These are phyloP conservation scores for Geopemphigus sp. DNA, from an alignment of 1,140 invertebrate species.

Conservation along the genomic window DNA sequence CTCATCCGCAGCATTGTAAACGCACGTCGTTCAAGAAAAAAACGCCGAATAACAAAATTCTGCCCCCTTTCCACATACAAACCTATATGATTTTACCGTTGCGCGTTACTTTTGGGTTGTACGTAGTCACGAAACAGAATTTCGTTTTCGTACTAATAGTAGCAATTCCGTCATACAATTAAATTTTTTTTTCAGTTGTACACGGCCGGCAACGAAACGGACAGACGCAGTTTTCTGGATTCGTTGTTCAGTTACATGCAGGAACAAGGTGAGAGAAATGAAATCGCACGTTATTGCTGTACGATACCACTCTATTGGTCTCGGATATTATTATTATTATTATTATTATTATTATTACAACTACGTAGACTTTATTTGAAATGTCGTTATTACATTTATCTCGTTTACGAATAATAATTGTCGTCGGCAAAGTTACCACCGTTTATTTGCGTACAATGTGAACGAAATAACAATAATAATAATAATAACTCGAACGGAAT, in stretches of 20 bases:
- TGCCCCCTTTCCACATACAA: no score
- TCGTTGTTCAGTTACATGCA: conserved; percentile 45
- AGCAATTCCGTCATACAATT: no score
- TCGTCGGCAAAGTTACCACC: neutral
- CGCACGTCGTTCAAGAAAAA: no score
- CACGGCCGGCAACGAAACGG: conserved; percentile 31
- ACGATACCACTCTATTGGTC: neutral
- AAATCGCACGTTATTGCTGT: no score
- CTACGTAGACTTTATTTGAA: neutral
- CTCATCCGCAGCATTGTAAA: no score
- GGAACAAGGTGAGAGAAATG: conserved; percentile 39
- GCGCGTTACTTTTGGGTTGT: no score
- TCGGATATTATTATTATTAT: neutral
- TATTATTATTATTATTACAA: no score
- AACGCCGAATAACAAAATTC: no score
- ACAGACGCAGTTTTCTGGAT: conserved; percentile 38
- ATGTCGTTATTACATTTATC: neutral
- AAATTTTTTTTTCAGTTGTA: conserved; percentile 30
- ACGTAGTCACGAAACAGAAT: no score
- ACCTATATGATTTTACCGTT: no score
- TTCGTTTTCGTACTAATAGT: no score
- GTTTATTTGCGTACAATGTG: conserved; percentile 10
- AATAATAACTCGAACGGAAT: conserved; percentile 14
- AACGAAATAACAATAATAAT: neutral
- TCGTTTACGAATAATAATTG: neutral